Conservation (phyloP, 2,797 vertebrate species). For the Lindbergichthys nudifrons region DNA sequence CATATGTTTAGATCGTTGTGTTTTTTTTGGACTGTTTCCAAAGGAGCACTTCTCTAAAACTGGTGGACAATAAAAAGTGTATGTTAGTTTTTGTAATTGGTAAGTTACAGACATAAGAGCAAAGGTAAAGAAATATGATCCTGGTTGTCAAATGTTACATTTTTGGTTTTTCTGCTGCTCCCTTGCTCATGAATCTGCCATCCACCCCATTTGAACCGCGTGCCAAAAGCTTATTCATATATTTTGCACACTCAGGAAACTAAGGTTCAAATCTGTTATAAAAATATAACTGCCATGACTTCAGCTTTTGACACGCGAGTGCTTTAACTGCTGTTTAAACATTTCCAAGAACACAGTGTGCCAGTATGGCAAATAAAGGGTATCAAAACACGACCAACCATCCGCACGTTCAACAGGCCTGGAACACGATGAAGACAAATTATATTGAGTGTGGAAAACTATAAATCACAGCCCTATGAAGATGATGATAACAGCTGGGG, state of each 20-base stretch:
- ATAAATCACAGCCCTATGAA: not conserved
- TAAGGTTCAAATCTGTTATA: too few species aligned
- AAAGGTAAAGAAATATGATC: not conserved
- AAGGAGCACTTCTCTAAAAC: not conserved
- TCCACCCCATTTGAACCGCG: not conserved
- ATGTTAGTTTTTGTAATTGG: too few species aligned
- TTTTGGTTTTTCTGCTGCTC: not conserved
- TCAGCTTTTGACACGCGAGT: not conserved
- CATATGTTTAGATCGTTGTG: not conserved
- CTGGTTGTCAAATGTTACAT: not conserved
- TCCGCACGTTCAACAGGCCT: conserved; percentile 1
- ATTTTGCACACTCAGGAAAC: conserved; percentile 6
- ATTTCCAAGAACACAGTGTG: not conserved
- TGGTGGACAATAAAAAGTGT: not conserved
- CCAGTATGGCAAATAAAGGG: not conserved
- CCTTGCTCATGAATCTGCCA: not conserved
- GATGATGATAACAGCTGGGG: not conserved
- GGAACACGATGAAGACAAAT: conserved; percentile 3
- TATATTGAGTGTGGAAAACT: not conserved
- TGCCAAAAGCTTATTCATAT: not conserved
- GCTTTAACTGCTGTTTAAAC: not conserved
- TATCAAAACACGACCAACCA: not conserved
- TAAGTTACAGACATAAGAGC: not conserved
- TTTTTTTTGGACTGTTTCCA: not conserved
- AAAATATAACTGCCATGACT: not conserved